Evolutionary conservation across 2,113 vertebrate genomes (phyloP).

Genomic region (Osmerus mordax): DNA sequence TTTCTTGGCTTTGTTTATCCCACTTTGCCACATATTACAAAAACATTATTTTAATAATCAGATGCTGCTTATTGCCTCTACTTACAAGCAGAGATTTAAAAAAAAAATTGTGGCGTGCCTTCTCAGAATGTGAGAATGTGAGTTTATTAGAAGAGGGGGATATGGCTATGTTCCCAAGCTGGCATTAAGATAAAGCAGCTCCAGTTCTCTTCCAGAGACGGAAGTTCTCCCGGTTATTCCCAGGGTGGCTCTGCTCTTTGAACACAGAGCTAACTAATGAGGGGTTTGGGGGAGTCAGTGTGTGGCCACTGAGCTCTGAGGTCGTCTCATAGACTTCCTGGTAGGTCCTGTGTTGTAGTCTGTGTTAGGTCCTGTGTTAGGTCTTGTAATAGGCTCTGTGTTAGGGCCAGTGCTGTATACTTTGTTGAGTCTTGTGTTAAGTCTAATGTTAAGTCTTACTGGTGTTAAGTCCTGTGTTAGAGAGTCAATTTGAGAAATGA

Average conservation of each 20-base stretch:
- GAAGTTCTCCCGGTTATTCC: conserved; percentile 5
- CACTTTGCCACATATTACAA: conserved; percentile 15
- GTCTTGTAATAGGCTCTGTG: neutral
- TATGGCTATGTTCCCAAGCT: neutral
- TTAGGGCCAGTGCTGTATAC: neutral
- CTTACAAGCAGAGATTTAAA: neutral
- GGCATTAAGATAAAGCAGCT: conserved; percentile 5
- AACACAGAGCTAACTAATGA: neutral
- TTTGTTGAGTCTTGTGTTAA: neutral
- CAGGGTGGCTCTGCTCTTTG: neutral
- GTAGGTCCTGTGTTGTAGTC: neutral
- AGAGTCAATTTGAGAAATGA: conserved; percentile 16
- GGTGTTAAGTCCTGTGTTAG: neutral
- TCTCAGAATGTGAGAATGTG: neutral
- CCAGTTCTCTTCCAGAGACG: neutral
- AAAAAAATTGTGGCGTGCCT: neutral
- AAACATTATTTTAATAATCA: conserved; percentile 31
- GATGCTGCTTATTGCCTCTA: conserved; percentile 16
- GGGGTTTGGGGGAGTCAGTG: neutral
- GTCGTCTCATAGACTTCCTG: neutral
- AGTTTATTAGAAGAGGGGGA: neutral
- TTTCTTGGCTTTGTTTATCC: conserved; percentile 24
- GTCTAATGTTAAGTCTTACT: too few species aligned
- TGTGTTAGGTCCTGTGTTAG: conserved; percentile 9
- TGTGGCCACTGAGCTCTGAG: neutral